Conservation (phyloP, 1,140 invertebrate species). For the Procambarus clarkii region DNA sequence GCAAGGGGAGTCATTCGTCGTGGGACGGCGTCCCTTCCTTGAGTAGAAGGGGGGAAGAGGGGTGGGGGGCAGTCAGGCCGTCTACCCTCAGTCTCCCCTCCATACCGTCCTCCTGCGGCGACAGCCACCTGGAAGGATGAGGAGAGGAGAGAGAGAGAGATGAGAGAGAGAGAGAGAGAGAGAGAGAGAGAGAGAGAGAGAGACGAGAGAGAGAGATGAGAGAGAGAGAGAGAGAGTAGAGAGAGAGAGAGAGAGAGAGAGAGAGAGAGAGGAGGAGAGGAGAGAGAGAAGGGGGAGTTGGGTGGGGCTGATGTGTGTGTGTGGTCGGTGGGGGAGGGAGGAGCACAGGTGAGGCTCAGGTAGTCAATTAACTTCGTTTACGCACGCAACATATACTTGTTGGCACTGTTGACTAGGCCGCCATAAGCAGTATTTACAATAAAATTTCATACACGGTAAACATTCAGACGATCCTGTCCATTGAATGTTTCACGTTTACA, state of each 20-base stretch:
- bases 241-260: too few relatives aligned
- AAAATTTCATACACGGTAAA: too few relatives aligned
- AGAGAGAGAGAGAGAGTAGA: too few relatives aligned
- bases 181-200: too few relatives aligned
- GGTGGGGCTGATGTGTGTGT: too few relatives aligned
- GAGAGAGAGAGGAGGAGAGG: too few relatives aligned
- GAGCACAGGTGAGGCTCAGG: conserved; percentile 23
- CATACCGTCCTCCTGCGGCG: conserved; percentile 21
- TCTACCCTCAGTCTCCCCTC: not conserved
- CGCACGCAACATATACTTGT: not conserved
- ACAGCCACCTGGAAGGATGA: not conserved
- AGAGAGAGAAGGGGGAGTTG: too few relatives aligned
- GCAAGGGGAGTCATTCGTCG: conserved; percentile 45
- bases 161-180: not conserved
- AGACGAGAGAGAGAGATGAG: too few relatives aligned
- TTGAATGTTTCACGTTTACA: too few relatives aligned
- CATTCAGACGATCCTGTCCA: too few relatives aligned
- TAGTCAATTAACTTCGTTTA: not conserved
- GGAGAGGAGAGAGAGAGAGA: not conserved
- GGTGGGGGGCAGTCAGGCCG: too few relatives aligned
- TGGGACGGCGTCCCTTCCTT: conserved; percentile 39
- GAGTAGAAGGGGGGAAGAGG: conserved; percentile 49
- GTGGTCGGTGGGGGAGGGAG: not conserved
- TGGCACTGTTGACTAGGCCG: too few relatives aligned
- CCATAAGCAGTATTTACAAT: not conserved